A percentile compares a stretch with the other conserved stretches of the same genome.
These are phyloP conservation scores for Hepsetus odoe DNA, from an alignment of 2,113 vertebrate genomes.

Conservation along the genomic window DNA sequence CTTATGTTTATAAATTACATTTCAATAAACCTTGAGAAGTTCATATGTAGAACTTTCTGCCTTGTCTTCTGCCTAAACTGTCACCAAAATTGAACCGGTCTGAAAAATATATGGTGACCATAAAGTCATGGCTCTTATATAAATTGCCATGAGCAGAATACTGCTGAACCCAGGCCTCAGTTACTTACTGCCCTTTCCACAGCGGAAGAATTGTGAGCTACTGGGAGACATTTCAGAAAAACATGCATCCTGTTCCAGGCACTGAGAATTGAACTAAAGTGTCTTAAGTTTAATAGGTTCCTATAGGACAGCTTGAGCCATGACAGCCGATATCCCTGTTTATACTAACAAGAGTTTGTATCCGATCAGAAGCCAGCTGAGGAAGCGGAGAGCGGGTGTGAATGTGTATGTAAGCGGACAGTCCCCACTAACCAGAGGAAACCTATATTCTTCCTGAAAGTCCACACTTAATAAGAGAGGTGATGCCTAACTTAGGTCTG, in stretches of 20 bases:
- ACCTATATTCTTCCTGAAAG: conserved; percentile 36
- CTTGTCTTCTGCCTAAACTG: neutral
- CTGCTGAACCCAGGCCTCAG: neutral
- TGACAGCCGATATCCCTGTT: conserved; percentile 31
- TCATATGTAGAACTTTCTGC: too few relatives aligned
- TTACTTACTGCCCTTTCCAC: conserved; percentile 19
- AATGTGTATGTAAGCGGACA: conserved; percentile 23
- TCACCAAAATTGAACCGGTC: neutral
- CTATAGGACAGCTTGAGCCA: conserved; percentile 1
- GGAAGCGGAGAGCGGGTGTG: conserved; percentile 1
- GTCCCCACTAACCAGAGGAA: conserved; percentile 11
- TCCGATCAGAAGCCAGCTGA: conserved; percentile 3
- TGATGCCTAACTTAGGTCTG: neutral
- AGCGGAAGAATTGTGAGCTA: conserved; percentile 34
- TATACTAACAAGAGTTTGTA: conserved; percentile 10
- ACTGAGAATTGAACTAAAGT: conserved; percentile 1
- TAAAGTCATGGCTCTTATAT: neutral
- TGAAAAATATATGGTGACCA: neutral
- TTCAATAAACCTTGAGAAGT: too few relatives aligned
- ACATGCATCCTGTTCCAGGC: conserved; percentile 48
- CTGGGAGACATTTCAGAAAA: conserved; percentile 40
- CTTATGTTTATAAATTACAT: too few relatives aligned
- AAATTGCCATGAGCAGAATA: neutral
- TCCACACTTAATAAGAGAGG: neutral
- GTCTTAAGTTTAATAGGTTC: conserved; percentile 24